Conservation (phyloP, 2,797 vertebrate genomes). For the Tragopan temminckii region DNA sequence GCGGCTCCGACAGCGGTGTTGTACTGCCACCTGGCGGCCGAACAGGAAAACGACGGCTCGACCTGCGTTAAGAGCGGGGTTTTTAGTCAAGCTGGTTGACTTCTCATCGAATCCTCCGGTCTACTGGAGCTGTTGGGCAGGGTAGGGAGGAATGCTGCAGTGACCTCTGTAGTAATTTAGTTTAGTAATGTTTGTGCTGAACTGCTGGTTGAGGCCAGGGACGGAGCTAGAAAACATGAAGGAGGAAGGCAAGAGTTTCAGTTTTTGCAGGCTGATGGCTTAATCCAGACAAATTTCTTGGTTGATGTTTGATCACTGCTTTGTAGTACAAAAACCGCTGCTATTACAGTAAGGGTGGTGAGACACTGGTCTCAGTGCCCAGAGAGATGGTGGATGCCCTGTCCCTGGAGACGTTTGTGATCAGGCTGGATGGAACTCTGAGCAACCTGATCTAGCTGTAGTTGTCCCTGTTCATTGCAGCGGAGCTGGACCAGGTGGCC, state of each 20-base stretch:
- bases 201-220: accelerated
- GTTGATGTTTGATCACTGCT: background rate
- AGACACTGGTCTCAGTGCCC: too few relatives aligned
- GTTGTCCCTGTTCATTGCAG: too few relatives aligned
- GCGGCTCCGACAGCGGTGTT: background rate
- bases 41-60: accelerated
- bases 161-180: too few relatives aligned
- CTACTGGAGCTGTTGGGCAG: accelerated
- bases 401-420: too few relatives aligned
- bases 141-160: background rate
- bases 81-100: accelerated
- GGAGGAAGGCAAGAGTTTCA: background rate
- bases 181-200: accelerated
- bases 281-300: accelerated
- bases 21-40: constrained; percentile 58
- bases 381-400: too few relatives aligned
- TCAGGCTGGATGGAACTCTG: too few relatives aligned
- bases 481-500: too few relatives aligned
- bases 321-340: background rate
- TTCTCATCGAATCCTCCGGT: accelerated
- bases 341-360: too few relatives aligned
- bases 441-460: too few relatives aligned
- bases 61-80: accelerated
- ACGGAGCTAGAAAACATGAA: accelerated
- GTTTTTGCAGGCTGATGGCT: background rate